phyloP scores from a whole-genome alignment of 35 echinoderm and acorn worm genomes.

The Apostichopus japonicus region DNA sequence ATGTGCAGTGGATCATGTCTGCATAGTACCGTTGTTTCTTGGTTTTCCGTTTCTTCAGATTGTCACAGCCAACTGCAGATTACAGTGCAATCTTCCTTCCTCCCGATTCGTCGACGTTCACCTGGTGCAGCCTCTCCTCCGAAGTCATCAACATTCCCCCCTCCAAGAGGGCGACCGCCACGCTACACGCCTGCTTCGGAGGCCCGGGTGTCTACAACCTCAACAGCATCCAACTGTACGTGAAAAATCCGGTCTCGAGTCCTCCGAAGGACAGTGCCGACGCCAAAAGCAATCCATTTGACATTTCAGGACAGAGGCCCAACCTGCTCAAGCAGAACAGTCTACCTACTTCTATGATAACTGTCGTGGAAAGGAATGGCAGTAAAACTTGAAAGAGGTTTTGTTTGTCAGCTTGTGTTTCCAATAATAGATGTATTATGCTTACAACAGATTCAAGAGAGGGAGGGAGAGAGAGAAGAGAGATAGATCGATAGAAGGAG shows the following conservation, averaged over 20 bases:
- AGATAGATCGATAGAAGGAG: too few species aligned
- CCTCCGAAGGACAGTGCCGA: constrained; percentile 35
- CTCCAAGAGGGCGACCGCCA: constrained; percentile 35
- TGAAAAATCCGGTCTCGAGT: not conserved
- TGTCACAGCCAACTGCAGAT: not conserved
- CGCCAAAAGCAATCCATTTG: constrained; percentile 1
- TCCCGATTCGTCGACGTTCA: constrained; percentile 68
- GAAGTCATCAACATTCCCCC: constrained; percentile 68
- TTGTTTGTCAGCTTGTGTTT: too few species aligned
- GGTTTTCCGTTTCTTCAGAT: not conserved
- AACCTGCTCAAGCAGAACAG: constrained; percentile 60
- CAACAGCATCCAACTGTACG: constrained; percentile 73
- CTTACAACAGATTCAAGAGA: too few species aligned
- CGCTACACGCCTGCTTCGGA: constrained; percentile 81
- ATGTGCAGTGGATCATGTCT: not conserved
- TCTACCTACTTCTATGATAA: constrained; percentile 71
- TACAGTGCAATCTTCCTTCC: constrained; percentile 60
- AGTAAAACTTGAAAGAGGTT: constrained; percentile 18
- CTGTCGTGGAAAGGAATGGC: constrained; percentile 45
- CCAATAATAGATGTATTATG: too few species aligned
- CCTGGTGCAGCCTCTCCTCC: constrained; percentile 78
- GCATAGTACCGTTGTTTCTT: not conserved
- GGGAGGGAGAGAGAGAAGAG: too few species aligned
- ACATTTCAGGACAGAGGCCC: constrained; percentile 39
- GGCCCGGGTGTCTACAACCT: constrained; percentile 92